Evolutionary conservation across 2,113 vertebrate genomes (phyloP).

Genomic region (Coreoperca whiteheadi): DNA sequence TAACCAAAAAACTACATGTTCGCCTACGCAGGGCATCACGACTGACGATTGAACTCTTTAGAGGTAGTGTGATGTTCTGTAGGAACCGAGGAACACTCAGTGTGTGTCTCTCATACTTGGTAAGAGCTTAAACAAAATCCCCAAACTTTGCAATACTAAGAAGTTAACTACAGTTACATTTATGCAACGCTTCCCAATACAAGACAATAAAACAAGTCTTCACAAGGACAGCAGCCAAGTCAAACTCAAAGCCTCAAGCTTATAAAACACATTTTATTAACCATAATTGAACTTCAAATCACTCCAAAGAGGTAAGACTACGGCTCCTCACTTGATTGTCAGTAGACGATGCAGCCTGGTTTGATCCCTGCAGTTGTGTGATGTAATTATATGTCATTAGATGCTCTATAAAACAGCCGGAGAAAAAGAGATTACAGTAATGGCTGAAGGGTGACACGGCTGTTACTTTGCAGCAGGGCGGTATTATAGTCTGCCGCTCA

Average conservation of each 20-base stretch:
- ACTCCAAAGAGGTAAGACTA: not conserved
- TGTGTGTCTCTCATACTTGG: not conserved
- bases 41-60: not conserved
- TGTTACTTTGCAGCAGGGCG: not conserved
- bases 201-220: slow-evolving; percentile 1
- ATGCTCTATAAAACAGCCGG: not conserved
- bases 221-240: not conserved
- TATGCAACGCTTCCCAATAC: not conserved
- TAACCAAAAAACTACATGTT: not conserved
- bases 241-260: not conserved
- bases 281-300: not conserved
- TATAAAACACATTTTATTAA: not conserved
- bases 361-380: not conserved
- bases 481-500: not conserved
- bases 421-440: not conserved
- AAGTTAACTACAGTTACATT: not conserved
- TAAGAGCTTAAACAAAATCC: not conserved
- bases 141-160: not conserved
- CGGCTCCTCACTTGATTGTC: not conserved
- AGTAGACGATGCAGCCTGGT: not conserved
- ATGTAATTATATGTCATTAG: not conserved
- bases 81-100: not conserved
- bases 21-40: not conserved
- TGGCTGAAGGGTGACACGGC: not conserved
- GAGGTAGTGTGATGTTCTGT: not conserved